Conservation (phyloP, 2,113 vertebrate genomes). For the Emydocephalus ijimae region DNA sequence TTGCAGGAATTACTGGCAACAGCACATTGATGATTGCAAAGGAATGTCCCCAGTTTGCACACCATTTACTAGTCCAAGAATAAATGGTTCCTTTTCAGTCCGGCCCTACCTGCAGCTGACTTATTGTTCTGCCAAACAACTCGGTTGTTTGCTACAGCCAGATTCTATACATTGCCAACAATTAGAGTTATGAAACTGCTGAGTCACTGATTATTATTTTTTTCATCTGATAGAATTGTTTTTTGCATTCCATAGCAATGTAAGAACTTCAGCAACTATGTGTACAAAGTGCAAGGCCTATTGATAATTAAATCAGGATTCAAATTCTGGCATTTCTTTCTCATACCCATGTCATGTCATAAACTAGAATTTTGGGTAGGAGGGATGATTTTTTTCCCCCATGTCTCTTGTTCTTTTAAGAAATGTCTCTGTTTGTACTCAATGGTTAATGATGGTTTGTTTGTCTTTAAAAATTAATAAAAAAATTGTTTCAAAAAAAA, state of each 20-base stretch:
- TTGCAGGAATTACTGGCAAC: background rate
- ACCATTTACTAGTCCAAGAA: background rate
- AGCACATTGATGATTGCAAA: background rate
- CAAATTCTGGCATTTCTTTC: background rate
- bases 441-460: no score
- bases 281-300: background rate
- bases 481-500: no score
- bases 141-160: background rate
- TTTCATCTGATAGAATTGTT: background rate
- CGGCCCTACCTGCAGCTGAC: constrained; percentile 1
- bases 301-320: background rate
- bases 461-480: no score
- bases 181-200: background rate
- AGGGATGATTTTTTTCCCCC: background rate
- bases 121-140: background rate
- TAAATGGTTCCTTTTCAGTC: background rate
- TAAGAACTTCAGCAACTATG: background rate
- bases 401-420: background rate
- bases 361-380: background rate
- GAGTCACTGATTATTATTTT: background rate
- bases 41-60: background rate
- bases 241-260: background rate
- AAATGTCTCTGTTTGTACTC: background rate
- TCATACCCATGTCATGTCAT: background rate
- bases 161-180: background rate